Conservation (phyloP, 2,113 vertebrate species). For the Numida meleagris region DNA sequence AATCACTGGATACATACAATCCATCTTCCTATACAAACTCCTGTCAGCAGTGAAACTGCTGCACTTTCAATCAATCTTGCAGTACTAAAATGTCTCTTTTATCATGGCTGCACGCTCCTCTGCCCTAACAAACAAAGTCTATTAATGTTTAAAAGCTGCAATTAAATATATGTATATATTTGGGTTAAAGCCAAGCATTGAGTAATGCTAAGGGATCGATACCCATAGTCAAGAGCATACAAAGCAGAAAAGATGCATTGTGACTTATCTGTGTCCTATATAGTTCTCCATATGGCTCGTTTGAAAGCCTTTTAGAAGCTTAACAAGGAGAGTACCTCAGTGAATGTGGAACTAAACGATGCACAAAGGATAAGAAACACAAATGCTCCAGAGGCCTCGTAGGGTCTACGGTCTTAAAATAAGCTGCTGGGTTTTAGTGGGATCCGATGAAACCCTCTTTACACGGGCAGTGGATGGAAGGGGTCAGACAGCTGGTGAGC, state of each 20-base stretch:
- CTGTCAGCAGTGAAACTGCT: background rate
- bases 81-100: background rate
- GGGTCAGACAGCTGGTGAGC: background rate
- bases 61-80: constrained; percentile 5
- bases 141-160: constrained; percentile 3
- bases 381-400: background rate
- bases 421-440: constrained; percentile 1
- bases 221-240: background rate
- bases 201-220: background rate
- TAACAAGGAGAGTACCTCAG: background rate
- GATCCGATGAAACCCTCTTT: constrained; percentile 1
- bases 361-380: background rate
- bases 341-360: background rate
- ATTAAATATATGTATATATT: background rate
- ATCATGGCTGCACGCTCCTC: rapidly evolving
- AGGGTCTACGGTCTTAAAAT: background rate
- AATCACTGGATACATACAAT: background rate
- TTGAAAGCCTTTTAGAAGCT: constrained; percentile 40
- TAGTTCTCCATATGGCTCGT: background rate
- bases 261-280: background rate
- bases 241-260: background rate
- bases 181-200: constrained; percentile 33
- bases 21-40: background rate
- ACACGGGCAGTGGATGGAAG: background rate
- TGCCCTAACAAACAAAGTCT: background rate